Evolutionary conservation across 2,797 vertebrate species (phyloP).

Genomic region (Neosilurus mollespiculum): DNA sequence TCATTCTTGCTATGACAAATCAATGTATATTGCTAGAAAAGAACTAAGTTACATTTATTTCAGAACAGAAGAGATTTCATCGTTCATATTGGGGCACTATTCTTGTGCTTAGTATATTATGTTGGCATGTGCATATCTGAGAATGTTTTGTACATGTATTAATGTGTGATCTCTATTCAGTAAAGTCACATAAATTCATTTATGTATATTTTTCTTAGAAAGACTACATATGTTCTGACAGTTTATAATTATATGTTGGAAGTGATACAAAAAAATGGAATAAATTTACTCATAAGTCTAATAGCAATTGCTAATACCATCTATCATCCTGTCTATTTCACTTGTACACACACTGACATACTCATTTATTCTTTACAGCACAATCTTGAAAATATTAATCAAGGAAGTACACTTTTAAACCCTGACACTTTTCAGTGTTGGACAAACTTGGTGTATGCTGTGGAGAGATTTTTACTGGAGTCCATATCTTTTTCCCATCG

Average conservation of each 20-base stretch:
- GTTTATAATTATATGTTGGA: not conserved
- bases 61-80: not conserved
- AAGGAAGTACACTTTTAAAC: not conserved
- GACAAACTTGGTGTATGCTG: conserved; percentile 10
- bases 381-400: not conserved
- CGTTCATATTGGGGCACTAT: not conserved
- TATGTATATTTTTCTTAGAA: not conserved
- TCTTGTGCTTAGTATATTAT: not conserved
- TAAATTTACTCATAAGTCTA: not conserved
- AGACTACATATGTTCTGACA: not conserved
- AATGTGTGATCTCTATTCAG: too few species aligned
- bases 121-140: not conserved
- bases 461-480: conserved; percentile 3
- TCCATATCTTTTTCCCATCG: conserved; percentile 37
- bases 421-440: not conserved
- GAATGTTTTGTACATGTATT: not conserved
- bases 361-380: not conserved
- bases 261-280: not conserved
- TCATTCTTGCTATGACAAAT: not conserved
- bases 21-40: too few species aligned
- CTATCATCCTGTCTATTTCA: not conserved
- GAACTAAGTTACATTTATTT: not conserved
- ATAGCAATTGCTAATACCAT: not conserved
- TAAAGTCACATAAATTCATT: not conserved
- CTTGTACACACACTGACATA: not conserved